A percentile compares a stretch with the other conserved stretches of the same genome.
Conservation (phyloP, 2,113 vertebrate species). For the Vombatus ursinus region DNA sequence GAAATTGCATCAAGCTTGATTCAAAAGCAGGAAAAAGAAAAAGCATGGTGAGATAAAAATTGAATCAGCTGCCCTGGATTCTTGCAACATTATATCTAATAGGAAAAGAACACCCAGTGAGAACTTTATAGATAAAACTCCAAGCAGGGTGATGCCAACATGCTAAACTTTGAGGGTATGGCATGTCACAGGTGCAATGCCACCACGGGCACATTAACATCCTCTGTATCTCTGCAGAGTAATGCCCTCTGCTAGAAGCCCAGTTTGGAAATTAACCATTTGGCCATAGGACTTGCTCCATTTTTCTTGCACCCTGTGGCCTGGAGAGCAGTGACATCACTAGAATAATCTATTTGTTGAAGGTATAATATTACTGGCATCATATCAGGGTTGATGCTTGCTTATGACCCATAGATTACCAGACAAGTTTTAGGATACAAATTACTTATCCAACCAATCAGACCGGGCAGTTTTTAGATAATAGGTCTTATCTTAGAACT, state of each 20-base stretch:
- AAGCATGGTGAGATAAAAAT: not conserved
- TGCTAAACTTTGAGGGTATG: not conserved
- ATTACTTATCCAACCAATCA: constrained; percentile 47
- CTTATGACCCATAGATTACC: constrained; percentile 57
- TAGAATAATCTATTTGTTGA: constrained; percentile 62
- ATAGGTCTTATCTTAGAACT: not conserved
- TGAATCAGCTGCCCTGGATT: not conserved
- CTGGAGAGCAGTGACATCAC: constrained; percentile 42
- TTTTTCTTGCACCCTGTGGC: constrained; percentile 40
- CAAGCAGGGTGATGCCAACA: not conserved
- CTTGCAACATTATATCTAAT: not conserved
- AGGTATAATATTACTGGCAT: constrained; percentile 39
- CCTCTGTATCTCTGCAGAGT: not conserved
- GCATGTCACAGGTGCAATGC: not conserved
- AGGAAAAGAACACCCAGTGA: not conserved
- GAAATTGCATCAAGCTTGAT: not conserved
- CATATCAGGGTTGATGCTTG: constrained; percentile 52
- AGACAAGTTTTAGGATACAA: constrained; percentile 64
- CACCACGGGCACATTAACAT: not conserved
- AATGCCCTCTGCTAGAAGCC: not conserved
- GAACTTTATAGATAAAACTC: not conserved
- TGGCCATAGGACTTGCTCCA: not conserved
- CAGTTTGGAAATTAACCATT: constrained; percentile 13
- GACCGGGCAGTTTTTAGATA: not conserved
- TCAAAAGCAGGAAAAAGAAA: not conserved